A percentile compares a stretch with the other conserved stretches of the same genome.
Evolutionary conservation across 2,113 vertebrate genomes (phyloP).

Genomic region (Sinocyclocheilus rhinocerous): DNA sequence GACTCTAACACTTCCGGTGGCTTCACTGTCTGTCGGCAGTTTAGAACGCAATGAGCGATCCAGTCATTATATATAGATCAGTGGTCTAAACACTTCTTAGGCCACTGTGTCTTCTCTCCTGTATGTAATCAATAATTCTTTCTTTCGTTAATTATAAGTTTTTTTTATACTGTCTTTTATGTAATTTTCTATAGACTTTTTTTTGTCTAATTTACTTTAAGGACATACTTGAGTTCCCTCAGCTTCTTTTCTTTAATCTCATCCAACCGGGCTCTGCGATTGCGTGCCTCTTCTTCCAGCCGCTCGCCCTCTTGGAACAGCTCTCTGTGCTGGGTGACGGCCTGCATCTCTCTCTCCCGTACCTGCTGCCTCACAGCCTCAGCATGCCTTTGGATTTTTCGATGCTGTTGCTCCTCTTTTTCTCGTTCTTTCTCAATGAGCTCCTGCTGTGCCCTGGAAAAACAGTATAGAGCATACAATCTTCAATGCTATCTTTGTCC

Average conservation of each 20-base stretch:
- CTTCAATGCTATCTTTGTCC: background rate
- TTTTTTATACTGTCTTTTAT: background rate
- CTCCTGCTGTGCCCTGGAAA: slow-evolving; percentile 77
- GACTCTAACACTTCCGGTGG: too few species aligned
- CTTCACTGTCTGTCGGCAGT: too few species aligned
- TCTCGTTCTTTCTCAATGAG: slow-evolving; percentile 67
- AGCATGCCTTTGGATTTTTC: slow-evolving; percentile 62
- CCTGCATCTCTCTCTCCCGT: slow-evolving; percentile 74
- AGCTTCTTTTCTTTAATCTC: slow-evolving; percentile 84
- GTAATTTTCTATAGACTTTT: background rate
- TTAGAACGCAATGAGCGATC: too few species aligned
- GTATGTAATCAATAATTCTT: background rate
- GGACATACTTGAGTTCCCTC: slow-evolving; percentile 80
- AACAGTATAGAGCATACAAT: background rate
- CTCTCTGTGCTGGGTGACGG: slow-evolving; percentile 65
- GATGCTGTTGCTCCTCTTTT: slow-evolving; percentile 72
- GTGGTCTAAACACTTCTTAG: background rate
- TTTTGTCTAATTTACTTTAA: background rate
- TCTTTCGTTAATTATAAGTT: background rate
- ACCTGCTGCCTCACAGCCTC: slow-evolving; percentile 79
- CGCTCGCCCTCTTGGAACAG: slow-evolving; percentile 75
- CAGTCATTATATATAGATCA: too few species aligned
- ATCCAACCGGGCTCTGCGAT: slow-evolving; percentile 71
- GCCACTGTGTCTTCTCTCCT: background rate
- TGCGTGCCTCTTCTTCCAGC: slow-evolving; percentile 74